Conservation (phyloP, 1,140 invertebrate genomes). For the Matsumurasca onukii region DNA sequence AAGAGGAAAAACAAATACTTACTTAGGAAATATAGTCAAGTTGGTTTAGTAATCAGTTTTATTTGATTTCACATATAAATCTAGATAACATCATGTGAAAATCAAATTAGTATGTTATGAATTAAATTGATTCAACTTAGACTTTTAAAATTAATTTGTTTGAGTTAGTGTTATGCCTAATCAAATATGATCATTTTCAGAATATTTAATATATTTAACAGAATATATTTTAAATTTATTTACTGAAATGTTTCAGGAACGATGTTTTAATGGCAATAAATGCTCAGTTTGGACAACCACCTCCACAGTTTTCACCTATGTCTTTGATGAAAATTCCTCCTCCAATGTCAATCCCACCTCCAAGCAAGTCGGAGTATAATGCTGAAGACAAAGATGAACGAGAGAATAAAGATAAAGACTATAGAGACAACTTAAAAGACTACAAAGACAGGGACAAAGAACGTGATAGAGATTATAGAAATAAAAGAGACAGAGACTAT, state of each 20-base stretch:
- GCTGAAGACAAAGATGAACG: conserved; percentile 25
- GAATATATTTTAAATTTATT: not conserved
- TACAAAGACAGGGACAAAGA: conserved; percentile 36
- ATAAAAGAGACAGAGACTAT: conserved; percentile 32
- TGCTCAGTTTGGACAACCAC: conserved; percentile 16
- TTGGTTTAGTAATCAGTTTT: too few species aligned
- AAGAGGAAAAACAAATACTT: too few species aligned
- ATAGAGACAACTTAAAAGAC: conserved; percentile 29
- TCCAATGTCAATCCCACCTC: conserved; percentile 29
- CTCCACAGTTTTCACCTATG: conserved; percentile 31
- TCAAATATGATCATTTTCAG: too few species aligned
- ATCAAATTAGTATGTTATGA: too few species aligned
- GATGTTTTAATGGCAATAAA: too few species aligned
- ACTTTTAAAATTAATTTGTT: too few species aligned
- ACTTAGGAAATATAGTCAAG: too few species aligned
- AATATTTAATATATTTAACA: too few species aligned
- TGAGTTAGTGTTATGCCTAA: too few species aligned
- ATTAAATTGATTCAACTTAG: too few species aligned
- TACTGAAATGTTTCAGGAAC: not conserved
- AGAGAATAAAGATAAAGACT: conserved; percentile 27
- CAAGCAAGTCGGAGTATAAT: conserved; percentile 21
- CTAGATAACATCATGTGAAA: too few species aligned
- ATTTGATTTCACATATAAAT: too few species aligned
- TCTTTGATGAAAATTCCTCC: conserved; percentile 35
- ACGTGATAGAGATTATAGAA: conserved; percentile 34